Evolutionary conservation across 2,888 invertebrate genomes (phyloP), one percentile per base, ranked within the genome.

Genomic region (Orchestes rusci): DNA sequence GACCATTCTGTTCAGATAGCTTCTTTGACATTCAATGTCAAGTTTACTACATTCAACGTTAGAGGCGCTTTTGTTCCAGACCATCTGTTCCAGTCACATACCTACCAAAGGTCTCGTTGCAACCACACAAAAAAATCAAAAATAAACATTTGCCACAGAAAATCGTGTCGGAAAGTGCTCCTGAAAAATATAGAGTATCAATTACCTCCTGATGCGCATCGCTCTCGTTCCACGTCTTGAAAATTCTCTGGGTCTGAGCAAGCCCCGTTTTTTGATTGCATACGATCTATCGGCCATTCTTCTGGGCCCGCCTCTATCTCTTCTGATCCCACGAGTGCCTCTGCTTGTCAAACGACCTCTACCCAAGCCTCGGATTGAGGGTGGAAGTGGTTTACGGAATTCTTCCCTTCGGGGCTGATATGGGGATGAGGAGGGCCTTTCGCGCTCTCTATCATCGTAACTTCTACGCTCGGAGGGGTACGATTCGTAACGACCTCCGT

Each of bases 261-360:
- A 58, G 57, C 72, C 70, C 56, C 77, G 72, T 56, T 74, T 72
- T 62, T 75, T 72, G 55, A 74, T 69, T 41, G 71, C 69, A 62
- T 76, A 76, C 56, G 77, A 73, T 68, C 67, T 75, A 45, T 72
- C 73, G 57, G 74, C 69, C 54, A 76, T 74, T 65, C 76, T 65
- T 49, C 71, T 64, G 59, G 70, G 71, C 30, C 44, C 42, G 17
- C 43, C 44, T 35, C 44, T 43, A 2, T 38, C 42, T 56, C 76
- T 51, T 47, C 62, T 46, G 48, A 73, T 50, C 45, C 65, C 44
- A 70, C 58, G 72, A 47, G 66, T 71, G 60, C 74, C 70, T 48
- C 72, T 70, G 58, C 69, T 65, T 52, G 61, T 64, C 52, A 65
- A 52, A 37, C 67, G 65, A 39, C 69, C 69, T 55, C 68, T 59